phyloP scores from a whole-genome alignment of 2,113 vertebrate species.

The Erythrocebus patas region DNA sequence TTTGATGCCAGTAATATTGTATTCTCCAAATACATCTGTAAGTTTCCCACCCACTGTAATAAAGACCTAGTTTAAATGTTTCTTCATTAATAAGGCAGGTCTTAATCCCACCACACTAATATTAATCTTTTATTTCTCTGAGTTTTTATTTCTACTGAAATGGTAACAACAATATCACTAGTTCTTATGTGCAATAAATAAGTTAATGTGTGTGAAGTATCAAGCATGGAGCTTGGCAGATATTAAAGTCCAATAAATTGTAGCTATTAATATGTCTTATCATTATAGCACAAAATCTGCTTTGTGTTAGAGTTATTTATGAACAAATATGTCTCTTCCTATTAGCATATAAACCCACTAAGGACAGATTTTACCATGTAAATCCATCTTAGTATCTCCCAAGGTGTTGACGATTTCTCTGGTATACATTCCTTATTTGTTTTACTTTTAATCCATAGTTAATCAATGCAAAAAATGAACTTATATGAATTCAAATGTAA shows the following conservation, averaged over 20 bases:
- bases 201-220: background rate
- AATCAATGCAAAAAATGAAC: background rate
- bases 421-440: background rate
- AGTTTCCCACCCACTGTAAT: background rate
- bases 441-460: background rate
- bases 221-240: background rate
- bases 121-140: constrained; percentile 15
- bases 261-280: constrained; percentile 1
- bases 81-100: background rate
- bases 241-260: background rate
- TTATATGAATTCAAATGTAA: background rate
- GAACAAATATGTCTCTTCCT: background rate
- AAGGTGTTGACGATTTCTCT: background rate
- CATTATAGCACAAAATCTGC: background rate
- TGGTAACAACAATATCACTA: background rate
- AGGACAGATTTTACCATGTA: background rate
- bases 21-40: background rate
- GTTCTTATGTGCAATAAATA: background rate
- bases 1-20: background rate
- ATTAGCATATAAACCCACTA: background rate
- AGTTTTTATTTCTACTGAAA: background rate
- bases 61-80: background rate
- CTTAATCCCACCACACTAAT: background rate
- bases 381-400: background rate
- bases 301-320: background rate